phyloP scores from a whole-genome alignment of 2,113 vertebrate species.

The Aleadryas rufinucha region DNA sequence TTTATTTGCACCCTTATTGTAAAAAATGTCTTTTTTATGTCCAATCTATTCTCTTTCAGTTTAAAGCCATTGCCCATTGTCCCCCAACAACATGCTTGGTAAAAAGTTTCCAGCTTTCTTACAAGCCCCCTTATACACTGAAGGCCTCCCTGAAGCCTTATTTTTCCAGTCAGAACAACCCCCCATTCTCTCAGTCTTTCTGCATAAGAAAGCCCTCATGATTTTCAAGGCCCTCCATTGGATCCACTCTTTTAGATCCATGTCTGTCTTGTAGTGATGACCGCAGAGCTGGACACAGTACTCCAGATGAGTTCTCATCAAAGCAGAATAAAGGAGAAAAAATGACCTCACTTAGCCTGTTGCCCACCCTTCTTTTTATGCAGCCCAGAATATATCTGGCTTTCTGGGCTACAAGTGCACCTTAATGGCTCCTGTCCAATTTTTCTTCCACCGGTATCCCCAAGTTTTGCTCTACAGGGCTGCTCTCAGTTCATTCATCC shows the following conservation, averaged over 20 bases:
- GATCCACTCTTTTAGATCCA: rapidly evolving
- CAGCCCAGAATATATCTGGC: background rate
- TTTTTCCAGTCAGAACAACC: background rate
- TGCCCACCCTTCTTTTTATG: rapidly evolving
- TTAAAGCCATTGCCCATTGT: background rate
- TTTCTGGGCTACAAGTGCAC: background rate
- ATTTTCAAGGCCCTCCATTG: background rate
- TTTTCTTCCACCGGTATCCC: background rate
- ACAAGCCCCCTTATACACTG: background rate
- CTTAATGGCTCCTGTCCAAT: rapidly evolving
- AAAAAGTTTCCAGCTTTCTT: background rate
- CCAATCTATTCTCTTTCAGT: background rate
- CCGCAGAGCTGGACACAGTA: background rate
- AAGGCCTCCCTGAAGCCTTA: background rate
- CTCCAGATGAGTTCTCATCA: background rate
- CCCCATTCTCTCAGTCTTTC: background rate
- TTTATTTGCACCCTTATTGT: background rate
- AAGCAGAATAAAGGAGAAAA: background rate
- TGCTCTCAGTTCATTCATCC: background rate
- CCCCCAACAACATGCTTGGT: background rate
- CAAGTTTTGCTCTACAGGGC: background rate
- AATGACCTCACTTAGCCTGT: background rate
- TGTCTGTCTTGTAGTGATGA: background rate
- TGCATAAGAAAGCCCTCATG: background rate
- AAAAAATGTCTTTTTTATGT: background rate